phyloP scores from a whole-genome alignment of 2,888 invertebrate genomes.

The Parelbella ahira region DNA sequence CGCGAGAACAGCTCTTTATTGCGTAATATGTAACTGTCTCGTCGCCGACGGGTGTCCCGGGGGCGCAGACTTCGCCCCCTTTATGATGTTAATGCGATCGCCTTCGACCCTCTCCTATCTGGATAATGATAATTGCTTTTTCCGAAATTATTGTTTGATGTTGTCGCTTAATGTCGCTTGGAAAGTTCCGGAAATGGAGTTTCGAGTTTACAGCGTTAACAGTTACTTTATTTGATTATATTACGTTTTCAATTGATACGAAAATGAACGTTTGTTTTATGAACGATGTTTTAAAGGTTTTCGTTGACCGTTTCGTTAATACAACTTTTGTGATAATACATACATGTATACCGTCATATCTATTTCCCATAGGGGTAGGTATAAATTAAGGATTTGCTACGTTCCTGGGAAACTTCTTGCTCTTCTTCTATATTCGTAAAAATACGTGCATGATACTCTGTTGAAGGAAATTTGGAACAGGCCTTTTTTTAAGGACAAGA shows the following conservation, averaged over 20 bases:
- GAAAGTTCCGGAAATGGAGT: slow-evolving; percentile 33
- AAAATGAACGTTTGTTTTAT: too few relatives aligned
- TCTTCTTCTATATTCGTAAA: too few relatives aligned
- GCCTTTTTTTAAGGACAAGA: too few relatives aligned
- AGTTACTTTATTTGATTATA: slow-evolving; percentile 49
- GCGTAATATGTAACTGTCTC: slow-evolving; percentile 80
- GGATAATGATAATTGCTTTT: slow-evolving; percentile 79
- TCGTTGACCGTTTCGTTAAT: slow-evolving; percentile 15
- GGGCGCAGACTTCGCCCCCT: slow-evolving; percentile 71
- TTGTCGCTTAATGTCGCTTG: slow-evolving; percentile 67
- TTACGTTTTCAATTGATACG: slow-evolving; percentile 26
- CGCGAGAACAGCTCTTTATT: slow-evolving; percentile 81
- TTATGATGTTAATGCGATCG: slow-evolving; percentile 79
- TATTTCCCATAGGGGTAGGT: too few relatives aligned
- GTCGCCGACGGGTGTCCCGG: slow-evolving; percentile 70
- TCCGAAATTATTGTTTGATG: slow-evolving; percentile 79
- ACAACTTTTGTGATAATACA: slow-evolving; percentile 18
- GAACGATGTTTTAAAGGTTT: too few relatives aligned
- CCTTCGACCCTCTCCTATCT: slow-evolving; percentile 70
- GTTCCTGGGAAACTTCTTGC: too few relatives aligned
- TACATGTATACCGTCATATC: too few relatives aligned
- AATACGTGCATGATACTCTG: too few relatives aligned
- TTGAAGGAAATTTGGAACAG: too few relatives aligned
- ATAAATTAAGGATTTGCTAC: too few relatives aligned
- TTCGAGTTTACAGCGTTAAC: slow-evolving; percentile 57